These are phyloP conservation scores for Zaprionus africanus DNA, from an alignment of 1,140 invertebrate species.

Conservation along the genomic window DNA sequence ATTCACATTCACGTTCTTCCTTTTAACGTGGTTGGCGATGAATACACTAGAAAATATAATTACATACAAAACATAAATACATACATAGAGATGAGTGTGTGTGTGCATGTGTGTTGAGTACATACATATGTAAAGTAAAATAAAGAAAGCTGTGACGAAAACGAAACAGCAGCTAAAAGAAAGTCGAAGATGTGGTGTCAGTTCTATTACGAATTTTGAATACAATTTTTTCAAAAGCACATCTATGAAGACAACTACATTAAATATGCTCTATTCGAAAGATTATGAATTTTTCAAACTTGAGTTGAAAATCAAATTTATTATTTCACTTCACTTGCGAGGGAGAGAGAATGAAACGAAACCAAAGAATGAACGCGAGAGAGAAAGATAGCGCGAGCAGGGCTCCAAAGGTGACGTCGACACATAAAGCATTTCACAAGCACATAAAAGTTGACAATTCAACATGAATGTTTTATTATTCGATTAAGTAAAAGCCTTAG, in stretches of 20 bases:
- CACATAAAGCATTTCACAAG: conserved; percentile 61
- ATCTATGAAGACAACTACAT: conserved; percentile 12
- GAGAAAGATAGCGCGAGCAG: conserved; percentile 26
- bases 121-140: conserved; percentile 59
- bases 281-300: conserved; percentile 23
- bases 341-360: conserved; percentile 37
- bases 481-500: background rate
- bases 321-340: conserved; percentile 55
- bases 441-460: conserved; percentile 12
- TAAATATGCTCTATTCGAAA: conserved; percentile 5
- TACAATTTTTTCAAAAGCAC: conserved; percentile 6
- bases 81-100: conserved; percentile 31
- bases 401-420: conserved; percentile 79
- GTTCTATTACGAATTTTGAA: conserved; percentile 27
- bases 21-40: conserved; percentile 81
- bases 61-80: conserved; percentile 67
- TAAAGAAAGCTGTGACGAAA: conserved; percentile 57
- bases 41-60: conserved; percentile 74
- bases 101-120: conserved; percentile 18
- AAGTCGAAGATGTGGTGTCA: conserved; percentile 11
- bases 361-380: conserved; percentile 44
- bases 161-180: conserved; percentile 26
- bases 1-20: conserved; percentile 81
- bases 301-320: conserved; percentile 51
- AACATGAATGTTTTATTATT: conserved; percentile 7